phyloP scores from a whole-genome alignment of 2,888 invertebrate genomes.

The Sarcophaga subvicina region DNA sequence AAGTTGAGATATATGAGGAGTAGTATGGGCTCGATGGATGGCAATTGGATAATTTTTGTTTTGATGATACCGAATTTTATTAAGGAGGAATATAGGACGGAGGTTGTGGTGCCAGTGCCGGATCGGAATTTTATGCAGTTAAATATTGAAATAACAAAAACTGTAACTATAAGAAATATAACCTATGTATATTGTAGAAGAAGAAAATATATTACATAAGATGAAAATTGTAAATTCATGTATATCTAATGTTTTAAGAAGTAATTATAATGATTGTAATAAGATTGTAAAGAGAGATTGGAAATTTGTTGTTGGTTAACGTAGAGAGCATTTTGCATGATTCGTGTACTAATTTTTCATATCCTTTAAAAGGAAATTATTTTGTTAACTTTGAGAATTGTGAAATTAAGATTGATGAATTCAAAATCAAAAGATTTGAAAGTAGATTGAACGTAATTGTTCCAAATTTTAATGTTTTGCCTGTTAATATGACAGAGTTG shows the following conservation, averaged over 20 bases:
- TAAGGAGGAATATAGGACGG: neutral
- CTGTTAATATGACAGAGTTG: too few species aligned
- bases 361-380: constrained; percentile 4
- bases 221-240: constrained; percentile 9
- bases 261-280: constrained; percentile 1
- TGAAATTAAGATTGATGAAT: too few species aligned
- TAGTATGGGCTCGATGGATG: constrained; percentile 6
- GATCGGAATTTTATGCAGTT: constrained; percentile 25
- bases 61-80: constrained; percentile 10
- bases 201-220: constrained; percentile 24
- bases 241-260: neutral
- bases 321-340: neutral
- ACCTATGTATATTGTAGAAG: neutral
- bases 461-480: too few species aligned
- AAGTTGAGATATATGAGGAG: constrained; percentile 44
- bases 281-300: neutral
- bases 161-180: neutral
- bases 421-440: too few species aligned
- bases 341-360: neutral
- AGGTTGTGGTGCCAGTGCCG: neutral
- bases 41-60: constrained; percentile 15
- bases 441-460: too few species aligned
- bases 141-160: neutral
- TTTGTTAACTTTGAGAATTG: constrained; percentile 8
- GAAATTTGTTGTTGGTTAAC: constrained; percentile 9